Conservation (phyloP, 2,888 invertebrate species). For the Folsomia candida region DNA sequence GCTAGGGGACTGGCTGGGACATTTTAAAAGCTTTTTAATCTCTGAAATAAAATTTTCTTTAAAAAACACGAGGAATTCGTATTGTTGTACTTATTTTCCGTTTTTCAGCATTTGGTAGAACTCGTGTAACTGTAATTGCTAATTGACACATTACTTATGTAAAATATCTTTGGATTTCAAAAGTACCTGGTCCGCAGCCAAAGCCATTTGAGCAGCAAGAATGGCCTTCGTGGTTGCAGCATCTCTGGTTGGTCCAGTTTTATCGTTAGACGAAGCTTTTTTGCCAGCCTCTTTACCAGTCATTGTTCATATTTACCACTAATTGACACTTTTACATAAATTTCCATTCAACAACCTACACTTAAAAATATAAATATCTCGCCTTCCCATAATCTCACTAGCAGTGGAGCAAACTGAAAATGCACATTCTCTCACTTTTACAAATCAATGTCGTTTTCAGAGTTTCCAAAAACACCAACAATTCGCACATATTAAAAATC, state of each 20-base stretch:
- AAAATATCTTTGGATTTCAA: not conserved
- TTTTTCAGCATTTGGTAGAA: too few species aligned
- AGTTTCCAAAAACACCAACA: too few species aligned
- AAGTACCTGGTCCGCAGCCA: conserved; percentile 11
- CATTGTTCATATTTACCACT: not conserved
- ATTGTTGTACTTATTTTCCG: not conserved
- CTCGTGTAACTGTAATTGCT: too few species aligned
- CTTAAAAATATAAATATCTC: too few species aligned
- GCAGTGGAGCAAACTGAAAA: too few species aligned
- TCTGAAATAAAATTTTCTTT: not conserved
- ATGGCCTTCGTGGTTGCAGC: conserved; percentile 9
- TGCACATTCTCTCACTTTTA: too few species aligned
- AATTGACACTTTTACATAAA: too few species aligned
- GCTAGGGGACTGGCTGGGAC: not conserved
- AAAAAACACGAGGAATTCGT: not conserved
- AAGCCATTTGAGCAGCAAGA: conserved; percentile 9
- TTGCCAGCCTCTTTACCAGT: not conserved
- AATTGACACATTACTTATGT: too few species aligned
- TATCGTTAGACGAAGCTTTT: not conserved
- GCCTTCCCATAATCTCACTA: too few species aligned
- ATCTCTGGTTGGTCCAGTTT: not conserved
- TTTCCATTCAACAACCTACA: too few species aligned
- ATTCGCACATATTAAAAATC: too few species aligned
- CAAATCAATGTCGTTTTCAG: too few species aligned
- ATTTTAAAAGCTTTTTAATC: not conserved